Percentiles rank a stretch among this genome's conserved stretches.
Evolutionary conservation across 2,797 vertebrate genomes (phyloP).

Genomic region (Pipistrellus nathusii): DNA sequence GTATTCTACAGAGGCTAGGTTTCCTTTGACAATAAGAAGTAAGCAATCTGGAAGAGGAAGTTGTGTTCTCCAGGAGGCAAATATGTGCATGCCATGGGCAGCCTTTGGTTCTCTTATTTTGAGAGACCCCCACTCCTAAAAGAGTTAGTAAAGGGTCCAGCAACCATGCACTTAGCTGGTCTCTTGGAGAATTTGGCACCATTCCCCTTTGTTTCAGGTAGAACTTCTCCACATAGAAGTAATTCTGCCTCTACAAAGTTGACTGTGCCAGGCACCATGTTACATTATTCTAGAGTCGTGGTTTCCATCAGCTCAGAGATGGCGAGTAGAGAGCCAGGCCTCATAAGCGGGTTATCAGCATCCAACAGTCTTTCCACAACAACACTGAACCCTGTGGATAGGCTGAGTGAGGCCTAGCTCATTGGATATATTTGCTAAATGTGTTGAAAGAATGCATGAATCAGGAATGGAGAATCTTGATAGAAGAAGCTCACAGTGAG

Average conservation of each 20-base stretch:
- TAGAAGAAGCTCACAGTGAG: neutral
- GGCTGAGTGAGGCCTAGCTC: conserved; percentile 5
- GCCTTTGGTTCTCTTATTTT: neutral
- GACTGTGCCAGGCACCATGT: neutral
- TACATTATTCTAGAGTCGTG: neutral
- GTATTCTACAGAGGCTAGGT: neutral
- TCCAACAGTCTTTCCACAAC: neutral
- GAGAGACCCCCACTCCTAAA: neutral
- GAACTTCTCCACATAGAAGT: neutral
- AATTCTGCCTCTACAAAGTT: conserved; percentile 27
- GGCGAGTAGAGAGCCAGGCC: neutral
- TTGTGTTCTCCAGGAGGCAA: neutral
- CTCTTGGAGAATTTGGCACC: neutral
- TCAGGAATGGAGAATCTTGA: neutral
- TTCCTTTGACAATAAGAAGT: conserved; percentile 46
- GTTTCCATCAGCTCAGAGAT: conserved; percentile 30
- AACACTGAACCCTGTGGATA: neutral
- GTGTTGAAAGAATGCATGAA: conserved; percentile 9
- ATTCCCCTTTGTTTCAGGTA: neutral
- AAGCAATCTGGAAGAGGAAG: neutral
- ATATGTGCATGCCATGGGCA: neutral
- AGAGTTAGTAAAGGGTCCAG: neutral
- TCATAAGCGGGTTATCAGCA: no score
- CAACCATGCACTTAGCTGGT: neutral
- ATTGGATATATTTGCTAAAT: conserved; percentile 5